Percentiles rank a stretch among this genome's conserved stretches.
phyloP scores from a whole-genome alignment of 2,888 invertebrate species.

The Pogonocherus hispidulus region DNA sequence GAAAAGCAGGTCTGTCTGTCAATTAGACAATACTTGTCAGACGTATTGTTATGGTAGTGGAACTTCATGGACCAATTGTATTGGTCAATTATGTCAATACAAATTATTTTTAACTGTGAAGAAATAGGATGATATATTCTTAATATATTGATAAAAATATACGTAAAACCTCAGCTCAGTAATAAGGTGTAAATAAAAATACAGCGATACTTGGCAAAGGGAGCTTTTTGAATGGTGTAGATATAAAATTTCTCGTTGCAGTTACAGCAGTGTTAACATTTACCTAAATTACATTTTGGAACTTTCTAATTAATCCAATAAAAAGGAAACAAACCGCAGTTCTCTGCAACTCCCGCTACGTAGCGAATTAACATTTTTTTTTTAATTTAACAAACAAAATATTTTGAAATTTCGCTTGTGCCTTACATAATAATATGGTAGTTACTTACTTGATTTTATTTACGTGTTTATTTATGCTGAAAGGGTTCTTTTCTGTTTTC shows the following conservation, averaged over 20 bases:
- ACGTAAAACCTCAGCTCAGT: too few relatives aligned
- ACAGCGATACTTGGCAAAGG: background rate
- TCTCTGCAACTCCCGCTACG: background rate
- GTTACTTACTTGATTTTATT: conserved; percentile 1
- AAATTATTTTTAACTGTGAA: too few relatives aligned
- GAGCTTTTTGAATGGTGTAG: background rate
- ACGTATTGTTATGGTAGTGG: too few relatives aligned
- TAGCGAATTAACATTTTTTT: conserved; percentile 16
- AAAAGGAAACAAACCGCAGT: conserved; percentile 11
- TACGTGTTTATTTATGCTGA: background rate
- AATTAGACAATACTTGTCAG: too few relatives aligned
- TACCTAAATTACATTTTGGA: conserved; percentile 12
- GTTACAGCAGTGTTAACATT: conserved; percentile 8
- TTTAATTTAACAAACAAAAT: conserved; percentile 5
- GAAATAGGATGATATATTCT: too few relatives aligned
- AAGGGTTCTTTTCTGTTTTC: too few relatives aligned
- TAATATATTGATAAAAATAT: too few relatives aligned
- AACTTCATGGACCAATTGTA: too few relatives aligned
- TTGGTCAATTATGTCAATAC: too few relatives aligned
- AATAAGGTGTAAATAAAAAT: too few relatives aligned
- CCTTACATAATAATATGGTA: background rate
- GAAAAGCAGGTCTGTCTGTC: too few relatives aligned
- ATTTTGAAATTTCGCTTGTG: background rate
- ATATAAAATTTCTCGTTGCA: conserved; percentile 11
- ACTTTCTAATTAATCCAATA: conserved; percentile 14